Conservation (phyloP, 2,113 vertebrate genomes). For the Prolemur simus region DNA sequence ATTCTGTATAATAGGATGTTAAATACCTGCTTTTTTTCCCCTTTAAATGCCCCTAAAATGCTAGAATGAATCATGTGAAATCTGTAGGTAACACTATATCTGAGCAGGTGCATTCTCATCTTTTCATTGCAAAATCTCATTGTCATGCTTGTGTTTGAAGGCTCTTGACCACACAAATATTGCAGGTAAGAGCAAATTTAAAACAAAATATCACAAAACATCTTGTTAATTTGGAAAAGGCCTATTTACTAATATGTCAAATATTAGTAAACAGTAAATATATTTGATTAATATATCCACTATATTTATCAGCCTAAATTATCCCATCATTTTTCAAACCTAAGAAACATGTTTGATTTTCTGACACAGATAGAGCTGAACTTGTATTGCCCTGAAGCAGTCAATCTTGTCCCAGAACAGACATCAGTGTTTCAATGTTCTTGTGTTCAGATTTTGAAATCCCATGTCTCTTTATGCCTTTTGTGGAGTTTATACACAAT, state of each 20-base stretch:
- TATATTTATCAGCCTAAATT: background rate
- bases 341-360: conserved; percentile 54
- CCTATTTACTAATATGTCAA: background rate
- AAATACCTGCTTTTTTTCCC: background rate
- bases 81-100: background rate
- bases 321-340: conserved; percentile 23
- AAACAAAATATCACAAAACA: background rate
- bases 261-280: background rate
- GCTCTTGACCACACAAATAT: background rate
- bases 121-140: background rate
- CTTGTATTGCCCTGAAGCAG: background rate
- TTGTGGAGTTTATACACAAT: background rate
- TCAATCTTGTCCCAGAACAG: conserved; percentile 52
- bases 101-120: background rate
- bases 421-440: background rate
- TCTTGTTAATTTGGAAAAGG: background rate
- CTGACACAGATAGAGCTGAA: conserved; percentile 52
- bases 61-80: background rate
- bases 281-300: background rate
- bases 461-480: conserved; percentile 31
- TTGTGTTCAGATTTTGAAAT: conserved; percentile 3
- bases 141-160: background rate
- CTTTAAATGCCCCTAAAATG: background rate
- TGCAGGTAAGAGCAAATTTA: background rate
- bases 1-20: background rate